These are phyloP conservation scores for Campopleginae sp. DNA, from an alignment of 2,888 invertebrate genomes.

Conservation along the genomic window DNA sequence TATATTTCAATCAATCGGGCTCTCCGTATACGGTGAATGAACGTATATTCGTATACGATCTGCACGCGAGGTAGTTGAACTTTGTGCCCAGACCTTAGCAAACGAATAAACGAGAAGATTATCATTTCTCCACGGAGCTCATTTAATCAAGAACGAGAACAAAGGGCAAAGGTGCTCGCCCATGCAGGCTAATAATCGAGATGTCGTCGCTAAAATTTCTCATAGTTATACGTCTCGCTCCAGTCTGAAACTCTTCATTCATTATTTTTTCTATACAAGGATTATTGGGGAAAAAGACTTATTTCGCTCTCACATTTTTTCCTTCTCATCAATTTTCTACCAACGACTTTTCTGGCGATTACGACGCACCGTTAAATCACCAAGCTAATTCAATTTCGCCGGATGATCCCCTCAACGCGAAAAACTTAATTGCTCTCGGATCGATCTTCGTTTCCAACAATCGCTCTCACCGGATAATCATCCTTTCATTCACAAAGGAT, in stretches of 20 bases:
- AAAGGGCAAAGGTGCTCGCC: constrained; percentile 37
- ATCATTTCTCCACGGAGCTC: constrained; percentile 38
- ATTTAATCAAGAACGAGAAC: constrained; percentile 54
- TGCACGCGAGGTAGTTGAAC: constrained; percentile 10
- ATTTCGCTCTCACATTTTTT: constrained; percentile 28
- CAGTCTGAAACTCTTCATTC: constrained; percentile 10
- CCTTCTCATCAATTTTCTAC: constrained; percentile 35
- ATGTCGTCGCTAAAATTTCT: constrained; percentile 66
- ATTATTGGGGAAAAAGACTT: constrained; percentile 37
- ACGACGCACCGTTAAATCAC: constrained; percentile 51
- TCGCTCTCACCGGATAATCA: constrained; percentile 7
- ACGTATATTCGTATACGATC: not conserved
- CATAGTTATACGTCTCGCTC: constrained; percentile 51
- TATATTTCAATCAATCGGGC: not conserved
- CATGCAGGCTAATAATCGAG: constrained; percentile 66
- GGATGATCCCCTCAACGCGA: not conserved
- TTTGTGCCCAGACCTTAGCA: not conserved
- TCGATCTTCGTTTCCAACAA: constrained; percentile 48
- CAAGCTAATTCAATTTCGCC: constrained; percentile 46
- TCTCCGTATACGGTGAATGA: not conserved
- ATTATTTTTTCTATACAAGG: constrained; percentile 8
- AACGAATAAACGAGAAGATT: constrained; percentile 42
- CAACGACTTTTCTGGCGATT: constrained; percentile 46
- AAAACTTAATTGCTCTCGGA: constrained; percentile 46
- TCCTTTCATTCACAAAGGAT: constrained; percentile 5